Percentiles rank a stretch among this genome's conserved stretches.
phyloP scores from a whole-genome alignment of 2,888 invertebrate species.

The Flabesymbios commensalis region DNA sequence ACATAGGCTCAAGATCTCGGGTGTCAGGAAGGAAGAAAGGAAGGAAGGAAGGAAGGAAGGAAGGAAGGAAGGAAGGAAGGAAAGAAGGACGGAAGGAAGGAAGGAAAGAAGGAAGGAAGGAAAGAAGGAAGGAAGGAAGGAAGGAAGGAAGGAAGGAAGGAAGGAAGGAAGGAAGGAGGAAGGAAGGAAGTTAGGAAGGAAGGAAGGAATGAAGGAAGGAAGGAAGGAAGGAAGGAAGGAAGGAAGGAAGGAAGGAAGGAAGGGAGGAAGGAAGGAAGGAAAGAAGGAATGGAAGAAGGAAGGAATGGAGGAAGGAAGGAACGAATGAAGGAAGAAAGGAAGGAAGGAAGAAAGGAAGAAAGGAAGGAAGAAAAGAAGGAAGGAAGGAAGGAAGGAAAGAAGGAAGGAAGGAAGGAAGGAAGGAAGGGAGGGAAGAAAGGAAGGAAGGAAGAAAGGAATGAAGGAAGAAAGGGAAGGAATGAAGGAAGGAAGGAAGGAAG shows the following conservation, averaged over 20 bases:
- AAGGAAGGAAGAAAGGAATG: background rate
- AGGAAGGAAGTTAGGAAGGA: no score
- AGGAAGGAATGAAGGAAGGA: background rate
- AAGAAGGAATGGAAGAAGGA: background rate
- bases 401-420: background rate
- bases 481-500: no score
- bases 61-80: background rate
- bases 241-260: background rate
- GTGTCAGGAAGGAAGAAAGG: no score
- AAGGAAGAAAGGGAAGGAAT: background rate
- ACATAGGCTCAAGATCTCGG: no score
- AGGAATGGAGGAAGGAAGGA: background rate
- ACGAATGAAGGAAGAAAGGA: background rate
- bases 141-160: background rate
- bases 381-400: background rate
- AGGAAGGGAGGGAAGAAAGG: background rate
- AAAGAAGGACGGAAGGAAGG: background rate
- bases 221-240: background rate
- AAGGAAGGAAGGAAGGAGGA: background rate
- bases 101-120: background rate
- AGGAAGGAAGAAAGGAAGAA: background rate
- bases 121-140: background rate
- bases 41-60: background rate
- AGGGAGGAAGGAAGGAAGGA: background rate
- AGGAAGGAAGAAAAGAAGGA: background rate